These are phyloP conservation scores for Geothlypis trichas DNA, from an alignment of 2,113 vertebrate species.

Conservation along the genomic window DNA sequence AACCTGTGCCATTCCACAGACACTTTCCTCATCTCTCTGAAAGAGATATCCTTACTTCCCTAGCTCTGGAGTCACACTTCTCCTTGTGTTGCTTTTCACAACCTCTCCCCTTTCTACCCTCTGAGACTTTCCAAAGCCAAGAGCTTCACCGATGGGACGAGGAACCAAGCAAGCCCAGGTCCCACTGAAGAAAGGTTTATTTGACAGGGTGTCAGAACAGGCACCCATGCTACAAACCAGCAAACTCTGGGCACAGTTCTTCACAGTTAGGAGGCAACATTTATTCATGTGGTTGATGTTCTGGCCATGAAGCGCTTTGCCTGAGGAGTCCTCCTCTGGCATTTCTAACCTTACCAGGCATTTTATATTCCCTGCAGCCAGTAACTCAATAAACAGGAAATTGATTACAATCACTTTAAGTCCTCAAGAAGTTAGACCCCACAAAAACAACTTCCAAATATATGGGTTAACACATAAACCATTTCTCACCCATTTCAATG, in stretches of 20 bases:
- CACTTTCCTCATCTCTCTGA: neutral
- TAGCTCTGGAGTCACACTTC: rapidly evolving
- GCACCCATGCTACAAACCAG: neutral
- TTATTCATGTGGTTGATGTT: neutral
- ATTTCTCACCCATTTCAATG: neutral
- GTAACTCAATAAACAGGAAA: neutral
- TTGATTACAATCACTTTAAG: neutral
- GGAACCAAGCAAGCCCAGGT: neutral
- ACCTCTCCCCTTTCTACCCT: neutral
- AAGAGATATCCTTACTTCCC: neutral
- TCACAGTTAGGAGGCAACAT: neutral
- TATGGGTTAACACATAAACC: neutral
- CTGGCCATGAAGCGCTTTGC: neutral
- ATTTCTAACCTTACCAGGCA: neutral
- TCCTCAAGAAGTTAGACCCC: neutral
- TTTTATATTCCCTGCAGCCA: neutral
- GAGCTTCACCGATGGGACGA: neutral
- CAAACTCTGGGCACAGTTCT: neutral
- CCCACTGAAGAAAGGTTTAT: neutral
- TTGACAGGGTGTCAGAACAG: neutral
- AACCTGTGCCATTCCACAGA: neutral
- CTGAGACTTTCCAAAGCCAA: neutral
- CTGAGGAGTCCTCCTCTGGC: neutral
- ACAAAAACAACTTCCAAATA: neutral
- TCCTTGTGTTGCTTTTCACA: neutral